Evolutionary conservation across 2,113 vertebrate genomes (phyloP), one percentile per base, ranked within the genome.

Genomic region (Zonotrichia leucophrys): DNA sequence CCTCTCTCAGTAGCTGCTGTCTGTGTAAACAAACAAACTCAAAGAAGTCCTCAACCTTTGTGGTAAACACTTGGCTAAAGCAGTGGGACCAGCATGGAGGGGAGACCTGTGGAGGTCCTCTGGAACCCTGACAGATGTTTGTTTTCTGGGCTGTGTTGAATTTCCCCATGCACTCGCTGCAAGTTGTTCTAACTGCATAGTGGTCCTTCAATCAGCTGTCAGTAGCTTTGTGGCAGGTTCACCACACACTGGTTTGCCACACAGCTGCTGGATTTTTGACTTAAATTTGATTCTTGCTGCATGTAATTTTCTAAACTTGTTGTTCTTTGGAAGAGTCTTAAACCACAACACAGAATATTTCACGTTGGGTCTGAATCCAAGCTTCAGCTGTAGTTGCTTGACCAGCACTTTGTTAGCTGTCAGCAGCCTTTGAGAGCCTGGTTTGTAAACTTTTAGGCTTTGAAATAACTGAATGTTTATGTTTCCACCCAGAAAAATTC

Each of bases 21-120:
- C 37, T 56, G 25, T 95, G 70, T 78, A 97, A 96, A 97, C 89
- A 97, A 90, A 96, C 62, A 94, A 70, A 87, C 72, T 66, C 92
- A 25, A 66, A 47, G 47, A 53, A 92, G 88, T 94, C 11, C 62
- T 68, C 94, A 78, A 14, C 42, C 66, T 92, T 80, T 87, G 73
- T 42, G 64, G 50, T 94, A 94, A 97, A 97, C 95, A 91, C 95
- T 97, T 96, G 73, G 83, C 86, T 33, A 31, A 82, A 92, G 81
- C 18, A 93, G 85, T n/a, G 62, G 49, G 62, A 49, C 44, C 87
- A 60, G 81, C 52, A 90, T 11, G 42, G 35, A 30, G 62, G 80
- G 78, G 22, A 92, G 90, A 62, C 67, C 62, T 66, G 41, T 44
- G 91, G 82, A 92, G 58, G 59, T 73, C 66, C 46, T 96, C 74